Percentiles rank a stretch among this genome's conserved stretches.
phyloP scores from a whole-genome alignment of 2,888 invertebrate species.

The Rhagonycha fulva region DNA sequence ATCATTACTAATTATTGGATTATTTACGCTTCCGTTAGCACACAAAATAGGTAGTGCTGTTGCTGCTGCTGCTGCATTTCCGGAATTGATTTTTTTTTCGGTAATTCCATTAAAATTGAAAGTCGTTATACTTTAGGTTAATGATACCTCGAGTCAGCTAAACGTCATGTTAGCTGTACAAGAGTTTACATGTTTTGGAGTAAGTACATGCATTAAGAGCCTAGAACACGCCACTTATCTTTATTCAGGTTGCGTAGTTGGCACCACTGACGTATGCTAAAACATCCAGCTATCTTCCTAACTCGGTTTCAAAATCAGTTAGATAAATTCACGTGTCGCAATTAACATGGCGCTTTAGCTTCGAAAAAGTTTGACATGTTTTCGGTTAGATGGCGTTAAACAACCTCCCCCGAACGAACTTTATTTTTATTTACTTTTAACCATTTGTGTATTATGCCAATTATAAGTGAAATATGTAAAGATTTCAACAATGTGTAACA shows the following conservation, averaged over 20 bases:
- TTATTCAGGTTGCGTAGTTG: slow-evolving; percentile 35
- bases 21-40: not conserved
- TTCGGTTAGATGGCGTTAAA: not conserved
- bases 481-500: slow-evolving; percentile 22
- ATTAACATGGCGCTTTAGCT: not conserved
- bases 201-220: slow-evolving; percentile 27
- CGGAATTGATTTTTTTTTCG: not conserved
- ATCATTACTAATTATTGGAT: not conserved
- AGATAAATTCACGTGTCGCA: not conserved
- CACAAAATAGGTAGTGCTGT: not conserved
- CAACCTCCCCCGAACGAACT: not conserved
- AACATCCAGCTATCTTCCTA: slow-evolving; percentile 9
- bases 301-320: not conserved
- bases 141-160: not conserved
- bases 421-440: not conserved
- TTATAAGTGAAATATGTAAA: slow-evolving; percentile 24
- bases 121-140: not conserved
- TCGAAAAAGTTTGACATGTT: not conserved
- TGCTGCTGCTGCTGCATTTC: not conserved
- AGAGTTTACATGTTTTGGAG: slow-evolving; percentile 29
- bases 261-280: slow-evolving; percentile 35
- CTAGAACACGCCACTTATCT: slow-evolving; percentile 32
- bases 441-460: not conserved
- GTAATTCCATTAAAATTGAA: not conserved
- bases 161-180: slow-evolving; percentile 16